Percentiles rank a stretch among this genome's conserved stretches.
Conservation (phyloP, 2,113 vertebrate genomes). For the Nibea albiflora region DNA sequence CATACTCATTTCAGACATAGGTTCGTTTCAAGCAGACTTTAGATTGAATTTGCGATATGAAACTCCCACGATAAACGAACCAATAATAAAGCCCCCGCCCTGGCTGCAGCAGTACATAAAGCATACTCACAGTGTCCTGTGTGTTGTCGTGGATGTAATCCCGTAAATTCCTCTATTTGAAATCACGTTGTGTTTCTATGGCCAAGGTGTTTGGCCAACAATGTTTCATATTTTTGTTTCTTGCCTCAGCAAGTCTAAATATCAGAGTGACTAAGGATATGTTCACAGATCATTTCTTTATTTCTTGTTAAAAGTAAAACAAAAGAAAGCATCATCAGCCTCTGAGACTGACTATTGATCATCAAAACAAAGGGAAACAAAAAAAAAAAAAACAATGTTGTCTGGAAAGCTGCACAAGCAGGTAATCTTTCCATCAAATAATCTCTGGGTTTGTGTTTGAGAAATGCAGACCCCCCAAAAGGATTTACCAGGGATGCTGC, state of each 20-base stretch:
- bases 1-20: no score
- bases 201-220: no score
- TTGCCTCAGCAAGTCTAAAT: background rate
- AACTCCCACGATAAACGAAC: no score
- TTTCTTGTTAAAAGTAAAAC: background rate
- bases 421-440: constrained; percentile 10
- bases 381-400: background rate
- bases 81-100: no score
- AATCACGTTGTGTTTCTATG: no score
- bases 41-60: no score
- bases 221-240: no score
- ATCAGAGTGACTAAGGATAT: background rate
- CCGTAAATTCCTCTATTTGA: no score
- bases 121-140: no score
- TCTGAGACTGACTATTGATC: background rate
- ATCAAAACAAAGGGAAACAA: constrained; percentile 16
- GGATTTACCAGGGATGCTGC: constrained; percentile 18
- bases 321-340: background rate
- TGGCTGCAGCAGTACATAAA: no score
- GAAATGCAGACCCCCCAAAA: constrained; percentile 6
- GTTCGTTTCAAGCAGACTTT: no score
- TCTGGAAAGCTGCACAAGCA: background rate
- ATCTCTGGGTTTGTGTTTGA: constrained; percentile 6
- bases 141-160: no score
- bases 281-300: background rate